Evolutionary conservation across 2,888 invertebrate species (phyloP).

Genomic region (Pterobdella sp.): DNA sequence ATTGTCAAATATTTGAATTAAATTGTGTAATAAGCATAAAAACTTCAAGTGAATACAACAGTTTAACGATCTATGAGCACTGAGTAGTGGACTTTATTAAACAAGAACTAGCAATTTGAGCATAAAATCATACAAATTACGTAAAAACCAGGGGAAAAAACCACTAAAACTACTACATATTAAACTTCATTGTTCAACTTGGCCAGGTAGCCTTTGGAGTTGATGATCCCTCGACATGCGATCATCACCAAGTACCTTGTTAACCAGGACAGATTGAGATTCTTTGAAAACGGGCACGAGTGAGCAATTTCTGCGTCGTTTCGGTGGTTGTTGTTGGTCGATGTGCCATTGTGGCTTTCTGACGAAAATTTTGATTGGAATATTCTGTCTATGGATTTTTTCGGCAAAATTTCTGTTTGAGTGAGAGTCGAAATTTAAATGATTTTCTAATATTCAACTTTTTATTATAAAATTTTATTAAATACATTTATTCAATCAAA

Average conservation of each 20-base stretch:
- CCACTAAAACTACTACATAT: not conserved
- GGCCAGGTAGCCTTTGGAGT: constrained; percentile 76
- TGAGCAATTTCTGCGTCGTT: not conserved
- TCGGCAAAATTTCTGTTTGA: not conserved
- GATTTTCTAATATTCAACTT: too few species aligned
- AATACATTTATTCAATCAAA: too few species aligned
- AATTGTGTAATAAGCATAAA: too few species aligned
- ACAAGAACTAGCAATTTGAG: too few species aligned
- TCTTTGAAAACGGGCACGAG: constrained; percentile 44
- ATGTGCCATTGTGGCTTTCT: not conserved
- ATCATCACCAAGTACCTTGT: constrained; percentile 79
- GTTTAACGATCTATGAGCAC: too few species aligned
- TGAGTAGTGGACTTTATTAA: too few species aligned
- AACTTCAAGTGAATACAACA: too few species aligned
- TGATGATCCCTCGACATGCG: constrained; percentile 80
- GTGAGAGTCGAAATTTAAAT: too few species aligned
- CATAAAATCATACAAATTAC: too few species aligned
- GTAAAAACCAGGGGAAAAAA: too few species aligned
- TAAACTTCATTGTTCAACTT: constrained; percentile 35
- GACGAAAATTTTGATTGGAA: not conserved
- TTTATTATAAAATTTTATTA: too few species aligned
- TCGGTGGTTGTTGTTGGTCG: not conserved
- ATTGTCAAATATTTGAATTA: too few species aligned
- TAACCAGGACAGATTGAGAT: constrained; percentile 62
- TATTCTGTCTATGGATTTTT: not conserved